Conservation (phyloP, 2,797 vertebrate species). For the Scolopax bukidnonensis region DNA sequence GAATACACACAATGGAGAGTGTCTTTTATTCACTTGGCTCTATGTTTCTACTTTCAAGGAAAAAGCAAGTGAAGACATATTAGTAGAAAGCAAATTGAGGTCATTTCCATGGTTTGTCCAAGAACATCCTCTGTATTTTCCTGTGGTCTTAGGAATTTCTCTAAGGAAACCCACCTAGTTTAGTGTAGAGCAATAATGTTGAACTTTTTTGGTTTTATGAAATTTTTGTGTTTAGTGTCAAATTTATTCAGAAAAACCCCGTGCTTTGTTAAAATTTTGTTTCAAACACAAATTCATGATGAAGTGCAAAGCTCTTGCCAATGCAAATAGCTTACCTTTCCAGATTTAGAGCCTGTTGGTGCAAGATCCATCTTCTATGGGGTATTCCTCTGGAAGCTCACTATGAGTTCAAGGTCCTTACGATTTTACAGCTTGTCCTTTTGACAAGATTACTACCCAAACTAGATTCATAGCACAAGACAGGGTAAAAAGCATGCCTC, state of each 20-base stretch:
- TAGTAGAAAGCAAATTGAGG: background rate
- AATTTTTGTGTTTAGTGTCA: background rate
- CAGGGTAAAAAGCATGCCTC: background rate
- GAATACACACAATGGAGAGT: background rate
- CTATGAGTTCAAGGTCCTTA: background rate
- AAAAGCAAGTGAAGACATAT: background rate
- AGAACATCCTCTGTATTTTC: background rate
- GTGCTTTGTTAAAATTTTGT: background rate
- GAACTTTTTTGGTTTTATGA: background rate
- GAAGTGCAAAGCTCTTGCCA: background rate
- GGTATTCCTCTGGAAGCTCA: background rate
- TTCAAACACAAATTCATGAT: background rate
- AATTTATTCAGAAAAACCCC: background rate
- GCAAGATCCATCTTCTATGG: background rate
- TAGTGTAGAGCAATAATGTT: background rate
- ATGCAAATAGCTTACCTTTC: background rate
- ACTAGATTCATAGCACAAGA: background rate
- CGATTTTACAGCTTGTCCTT: background rate
- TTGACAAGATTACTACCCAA: background rate
- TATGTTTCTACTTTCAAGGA: background rate
- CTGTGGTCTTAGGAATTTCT: background rate
- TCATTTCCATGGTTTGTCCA: background rate
- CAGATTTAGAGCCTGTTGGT: background rate
- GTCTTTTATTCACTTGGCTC: background rate
- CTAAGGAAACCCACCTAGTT: background rate